Conservation (phyloP, 2,797 vertebrate species). For the Cheirogaleus major region DNA sequence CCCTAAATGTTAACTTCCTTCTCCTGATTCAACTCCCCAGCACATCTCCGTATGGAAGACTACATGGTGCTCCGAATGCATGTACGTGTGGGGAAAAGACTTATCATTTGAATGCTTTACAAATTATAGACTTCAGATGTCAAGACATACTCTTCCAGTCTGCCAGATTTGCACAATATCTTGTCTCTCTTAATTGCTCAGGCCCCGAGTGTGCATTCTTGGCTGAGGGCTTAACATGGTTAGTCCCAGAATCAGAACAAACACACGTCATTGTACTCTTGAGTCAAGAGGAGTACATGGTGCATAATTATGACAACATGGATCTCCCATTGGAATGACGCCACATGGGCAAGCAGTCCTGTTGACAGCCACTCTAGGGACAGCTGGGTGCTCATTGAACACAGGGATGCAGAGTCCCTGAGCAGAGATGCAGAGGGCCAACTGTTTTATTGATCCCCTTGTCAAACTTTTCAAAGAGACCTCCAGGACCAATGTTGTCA, state of each 20-base stretch:
- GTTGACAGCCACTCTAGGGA: neutral
- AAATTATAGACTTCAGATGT: neutral
- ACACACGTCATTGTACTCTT: neutral
- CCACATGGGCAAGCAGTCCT: neutral
- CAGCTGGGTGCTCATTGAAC: neutral
- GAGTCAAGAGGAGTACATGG: neutral
- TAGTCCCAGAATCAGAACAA: neutral
- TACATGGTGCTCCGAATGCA: neutral
- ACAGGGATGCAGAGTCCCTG: neutral
- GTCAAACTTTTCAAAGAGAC: neutral
- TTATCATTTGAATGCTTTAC: neutral
- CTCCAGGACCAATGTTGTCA: neutral
- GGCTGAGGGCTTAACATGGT: neutral
- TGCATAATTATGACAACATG: no score
- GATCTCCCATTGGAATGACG: neutral
- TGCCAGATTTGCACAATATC: neutral
- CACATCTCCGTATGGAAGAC: neutral
- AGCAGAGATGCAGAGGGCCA: neutral
- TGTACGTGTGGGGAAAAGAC: neutral
- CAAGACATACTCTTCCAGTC: neutral
- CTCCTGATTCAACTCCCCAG: neutral
- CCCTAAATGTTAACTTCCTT: neutral
- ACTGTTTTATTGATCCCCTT: neutral
- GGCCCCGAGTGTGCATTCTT: neutral
- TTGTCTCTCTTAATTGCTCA: neutral